phyloP scores from a whole-genome alignment of 2,888 invertebrate genomes.

The Spodoptera littoralis region DNA sequence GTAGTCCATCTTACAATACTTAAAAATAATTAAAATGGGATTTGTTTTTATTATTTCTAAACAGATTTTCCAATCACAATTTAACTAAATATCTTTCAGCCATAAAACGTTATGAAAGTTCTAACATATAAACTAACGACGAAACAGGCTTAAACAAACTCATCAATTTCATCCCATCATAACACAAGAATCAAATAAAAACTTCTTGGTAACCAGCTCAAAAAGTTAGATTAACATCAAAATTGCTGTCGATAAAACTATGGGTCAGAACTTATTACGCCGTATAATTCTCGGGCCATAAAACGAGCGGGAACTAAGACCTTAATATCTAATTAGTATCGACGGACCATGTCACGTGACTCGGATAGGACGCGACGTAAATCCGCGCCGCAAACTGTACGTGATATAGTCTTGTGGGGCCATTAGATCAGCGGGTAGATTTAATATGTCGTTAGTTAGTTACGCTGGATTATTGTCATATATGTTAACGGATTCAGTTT shows the following conservation, averaged over 20 bases:
- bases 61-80: neutral
- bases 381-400: constrained; percentile 61
- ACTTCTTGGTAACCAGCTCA: constrained; percentile 63
- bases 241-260: constrained; percentile 65
- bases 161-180: too few relatives aligned
- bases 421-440: constrained; percentile 23
- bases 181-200: constrained; percentile 57
- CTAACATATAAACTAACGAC: constrained; percentile 25
- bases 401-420: constrained; percentile 55
- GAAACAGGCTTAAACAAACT: constrained; percentile 5
- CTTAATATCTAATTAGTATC: constrained; percentile 71
- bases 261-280: constrained; percentile 64
- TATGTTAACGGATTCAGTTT: too few relatives aligned
- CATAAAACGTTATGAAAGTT: constrained; percentile 6
- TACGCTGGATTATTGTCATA: neutral
- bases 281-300: constrained; percentile 67
- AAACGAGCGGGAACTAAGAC: constrained; percentile 62
- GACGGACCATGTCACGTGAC: constrained; percentile 56
- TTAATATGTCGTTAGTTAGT: neutral
- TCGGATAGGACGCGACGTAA: constrained; percentile 57
- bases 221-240: constrained; percentile 71
- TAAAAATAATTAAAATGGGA: too few relatives aligned
- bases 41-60: too few relatives aligned
- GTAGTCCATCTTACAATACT: too few relatives aligned
- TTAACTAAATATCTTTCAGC: neutral